phyloP scores from a whole-genome alignment of 1,140 invertebrate genomes.

The Medauroidea extradentata region DNA sequence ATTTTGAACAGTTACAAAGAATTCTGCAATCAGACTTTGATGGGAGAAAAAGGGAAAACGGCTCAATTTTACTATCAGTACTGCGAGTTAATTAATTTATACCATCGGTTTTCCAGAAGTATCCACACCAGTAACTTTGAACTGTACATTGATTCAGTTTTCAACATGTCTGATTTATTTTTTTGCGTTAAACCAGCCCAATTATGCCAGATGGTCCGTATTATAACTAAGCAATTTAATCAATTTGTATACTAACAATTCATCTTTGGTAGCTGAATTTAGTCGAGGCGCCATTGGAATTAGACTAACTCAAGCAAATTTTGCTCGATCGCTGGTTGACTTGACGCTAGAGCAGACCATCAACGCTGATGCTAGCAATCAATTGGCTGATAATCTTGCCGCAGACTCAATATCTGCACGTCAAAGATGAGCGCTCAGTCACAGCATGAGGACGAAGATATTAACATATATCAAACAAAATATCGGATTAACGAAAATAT shows the following conservation, averaged over 20 bases:
- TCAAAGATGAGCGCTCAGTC: conserved; percentile 18
- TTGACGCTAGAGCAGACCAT: conserved; percentile 21
- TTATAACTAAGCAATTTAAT: conserved; percentile 14
- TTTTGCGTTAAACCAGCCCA: conserved; percentile 35
- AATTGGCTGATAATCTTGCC: conserved; percentile 13
- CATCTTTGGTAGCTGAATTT: conserved; percentile 20
- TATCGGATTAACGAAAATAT: conserved; percentile 4
- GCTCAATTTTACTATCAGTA: conserved; percentile 31
- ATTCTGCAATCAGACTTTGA: conserved; percentile 25
- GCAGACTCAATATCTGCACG: conserved; percentile 21
- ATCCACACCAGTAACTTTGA: conserved; percentile 29
- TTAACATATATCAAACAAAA: conserved; percentile 9
- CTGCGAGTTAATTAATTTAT: conserved; percentile 24
- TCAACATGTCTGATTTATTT: conserved; percentile 29
- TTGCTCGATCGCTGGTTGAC: conserved; percentile 12
- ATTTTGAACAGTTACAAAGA: conserved; percentile 24
- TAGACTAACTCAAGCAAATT: conserved; percentile 16
- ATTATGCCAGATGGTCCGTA: conserved; percentile 32
- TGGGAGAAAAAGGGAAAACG: conserved; percentile 35
- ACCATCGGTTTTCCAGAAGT: conserved; percentile 25
- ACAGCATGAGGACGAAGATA: conserved; percentile 12
- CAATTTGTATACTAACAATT: conserved; percentile 15
- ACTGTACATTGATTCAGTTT: conserved; percentile 25
- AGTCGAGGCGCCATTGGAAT: conserved; percentile 25
- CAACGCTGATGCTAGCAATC: conserved; percentile 15